A percentile compares a stretch with the other conserved stretches of the same genome.
phyloP scores from a whole-genome alignment of 2,113 vertebrate species.

The Lagopus muta region DNA sequence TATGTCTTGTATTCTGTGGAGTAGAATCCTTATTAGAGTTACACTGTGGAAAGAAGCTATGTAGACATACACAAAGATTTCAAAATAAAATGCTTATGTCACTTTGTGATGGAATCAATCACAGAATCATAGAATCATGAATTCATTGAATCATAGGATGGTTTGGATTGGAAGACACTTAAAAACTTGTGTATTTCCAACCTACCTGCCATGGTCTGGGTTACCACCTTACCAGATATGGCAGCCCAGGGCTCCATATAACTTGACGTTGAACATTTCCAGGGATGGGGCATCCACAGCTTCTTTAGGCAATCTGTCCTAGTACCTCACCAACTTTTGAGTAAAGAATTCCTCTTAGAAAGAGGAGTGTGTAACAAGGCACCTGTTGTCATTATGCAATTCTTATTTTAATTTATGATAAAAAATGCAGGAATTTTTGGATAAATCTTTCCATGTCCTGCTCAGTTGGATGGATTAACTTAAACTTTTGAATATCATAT shows the following conservation, averaged over 20 bases:
- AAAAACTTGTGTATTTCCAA: too few relatives aligned
- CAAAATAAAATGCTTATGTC: neutral
- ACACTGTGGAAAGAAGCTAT: neutral
- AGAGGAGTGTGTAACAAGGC: neutral
- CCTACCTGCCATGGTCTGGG: too few relatives aligned
- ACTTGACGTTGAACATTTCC: too few relatives aligned
- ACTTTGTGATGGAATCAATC: neutral
- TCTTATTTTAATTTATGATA: constrained; percentile 42
- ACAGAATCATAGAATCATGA: too few relatives aligned
- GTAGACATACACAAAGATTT: neutral
- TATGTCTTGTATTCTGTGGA: neutral
- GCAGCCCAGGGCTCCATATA: too few relatives aligned
- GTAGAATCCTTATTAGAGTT: neutral
- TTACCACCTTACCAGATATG: too few relatives aligned
- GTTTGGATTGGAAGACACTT: too few relatives aligned
- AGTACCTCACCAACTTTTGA: too few relatives aligned
- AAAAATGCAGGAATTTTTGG: constrained; percentile 31
- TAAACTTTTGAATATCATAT: constrained; percentile 18
- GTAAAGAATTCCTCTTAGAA: too few relatives aligned
- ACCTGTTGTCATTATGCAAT: neutral
- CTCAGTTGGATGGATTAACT: constrained; percentile 23
- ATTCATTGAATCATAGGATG: too few relatives aligned
- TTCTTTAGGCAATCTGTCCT: too few relatives aligned
- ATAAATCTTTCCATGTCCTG: constrained; percentile 23
- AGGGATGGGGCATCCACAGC: too few relatives aligned